These are phyloP conservation scores for Sarcophaga carnaria DNA, from an alignment of 2,888 invertebrate genomes.

Conservation along the genomic window DNA sequence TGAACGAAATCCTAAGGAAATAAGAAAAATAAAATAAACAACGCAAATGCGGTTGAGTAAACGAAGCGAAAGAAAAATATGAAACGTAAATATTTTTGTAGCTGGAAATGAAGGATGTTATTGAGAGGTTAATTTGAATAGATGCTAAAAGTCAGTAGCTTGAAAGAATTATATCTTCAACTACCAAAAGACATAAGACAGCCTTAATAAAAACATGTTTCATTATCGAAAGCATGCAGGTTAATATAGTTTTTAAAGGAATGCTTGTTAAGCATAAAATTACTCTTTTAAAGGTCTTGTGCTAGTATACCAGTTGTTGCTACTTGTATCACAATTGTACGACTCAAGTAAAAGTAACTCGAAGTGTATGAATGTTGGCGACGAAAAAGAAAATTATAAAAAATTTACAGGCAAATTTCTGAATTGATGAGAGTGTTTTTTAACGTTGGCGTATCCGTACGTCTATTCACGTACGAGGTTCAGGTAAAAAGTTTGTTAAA, in stretches of 20 bases:
- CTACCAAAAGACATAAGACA: not conserved
- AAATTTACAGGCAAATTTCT: slow-evolving; percentile 44
- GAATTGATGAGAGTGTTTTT: slow-evolving; percentile 29
- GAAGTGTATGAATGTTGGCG: not conserved
- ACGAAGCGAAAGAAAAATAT: slow-evolving; percentile 30
- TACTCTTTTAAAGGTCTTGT: too few species aligned
- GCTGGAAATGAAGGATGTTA: not conserved
- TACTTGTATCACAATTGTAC: too few species aligned
- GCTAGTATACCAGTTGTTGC: too few species aligned
- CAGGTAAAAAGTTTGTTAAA: too few species aligned
- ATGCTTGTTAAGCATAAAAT: too few species aligned
- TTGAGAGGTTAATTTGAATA: not conserved
- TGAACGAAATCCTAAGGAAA: slow-evolving; percentile 93
- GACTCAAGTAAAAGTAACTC: not conserved
- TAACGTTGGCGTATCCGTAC: not conserved
- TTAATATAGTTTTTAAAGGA: too few species aligned
- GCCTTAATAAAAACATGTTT: too few species aligned
- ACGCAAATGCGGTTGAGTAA: not conserved
- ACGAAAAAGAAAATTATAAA: slow-evolving; percentile 28
- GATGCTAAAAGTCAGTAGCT: not conserved
- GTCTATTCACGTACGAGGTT: too few species aligned
- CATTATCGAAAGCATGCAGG: too few species aligned
- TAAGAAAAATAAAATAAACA: slow-evolving; percentile 58
- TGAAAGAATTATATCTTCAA: not conserved
- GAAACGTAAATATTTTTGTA: not conserved